These are phyloP conservation scores for Megalops atlanticus DNA, from an alignment of 2,113 vertebrate genomes.

Conservation along the genomic window DNA sequence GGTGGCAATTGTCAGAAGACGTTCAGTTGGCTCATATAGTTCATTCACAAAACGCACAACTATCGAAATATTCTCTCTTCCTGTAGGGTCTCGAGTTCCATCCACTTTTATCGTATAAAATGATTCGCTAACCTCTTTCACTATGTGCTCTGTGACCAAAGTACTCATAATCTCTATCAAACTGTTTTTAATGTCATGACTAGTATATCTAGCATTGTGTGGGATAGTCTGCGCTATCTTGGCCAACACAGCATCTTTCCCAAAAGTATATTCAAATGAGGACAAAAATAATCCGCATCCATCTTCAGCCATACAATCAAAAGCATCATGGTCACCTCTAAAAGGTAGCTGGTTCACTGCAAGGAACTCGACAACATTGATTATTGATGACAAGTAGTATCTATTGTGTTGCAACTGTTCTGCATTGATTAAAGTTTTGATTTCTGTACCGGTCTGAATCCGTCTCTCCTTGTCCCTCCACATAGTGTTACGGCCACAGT, in stretches of 20 bases:
- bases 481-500: no score
- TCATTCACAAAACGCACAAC: neutral
- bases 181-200: constrained; percentile 24
- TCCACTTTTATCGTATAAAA: constrained; percentile 26
- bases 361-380: neutral
- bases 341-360: neutral
- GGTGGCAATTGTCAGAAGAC: neutral
- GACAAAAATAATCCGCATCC: neutral
- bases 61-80: neutral
- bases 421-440: no score
- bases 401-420: no score
- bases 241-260: neutral
- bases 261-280: neutral
- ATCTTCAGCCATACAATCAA: neutral
- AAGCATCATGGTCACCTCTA: neutral
- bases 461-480: no score
- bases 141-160: constrained; percentile 15
- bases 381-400: no score
- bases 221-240: neutral
- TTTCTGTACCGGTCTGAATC: no score
- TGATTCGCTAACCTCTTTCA: neutral
- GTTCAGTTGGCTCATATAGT: neutral
- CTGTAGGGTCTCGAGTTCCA: constrained; percentile 21
- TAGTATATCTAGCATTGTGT: constrained; percentile 8
- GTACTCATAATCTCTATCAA: constrained; percentile 5